A percentile compares a stretch with the other conserved stretches of the same genome.
Conservation (phyloP, 2,797 vertebrate genomes). For the Chlorospingus flavigularis region DNA sequence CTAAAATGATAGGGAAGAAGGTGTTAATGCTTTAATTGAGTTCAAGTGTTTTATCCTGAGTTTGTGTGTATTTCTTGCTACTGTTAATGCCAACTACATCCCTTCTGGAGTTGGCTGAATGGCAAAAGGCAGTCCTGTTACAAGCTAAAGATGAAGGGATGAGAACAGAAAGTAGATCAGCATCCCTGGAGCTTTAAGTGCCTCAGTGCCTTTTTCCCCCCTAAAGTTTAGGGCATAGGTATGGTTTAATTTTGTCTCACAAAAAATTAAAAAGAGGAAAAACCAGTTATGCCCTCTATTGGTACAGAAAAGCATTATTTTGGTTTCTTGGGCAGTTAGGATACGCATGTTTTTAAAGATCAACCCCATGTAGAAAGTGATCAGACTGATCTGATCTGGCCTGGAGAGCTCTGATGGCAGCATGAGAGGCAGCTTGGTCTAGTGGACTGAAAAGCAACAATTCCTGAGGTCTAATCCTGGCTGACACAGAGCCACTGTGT, state of each 20-base stretch:
- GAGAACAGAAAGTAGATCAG: background rate
- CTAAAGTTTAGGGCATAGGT: background rate
- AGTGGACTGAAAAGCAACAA: conserved; percentile 31
- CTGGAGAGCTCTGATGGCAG: background rate
- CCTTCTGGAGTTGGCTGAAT: background rate
- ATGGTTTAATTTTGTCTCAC: background rate
- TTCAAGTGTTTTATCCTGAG: background rate
- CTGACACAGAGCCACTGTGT: conserved; percentile 19
- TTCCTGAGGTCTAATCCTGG: conserved; percentile 56
- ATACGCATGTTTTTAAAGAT: background rate
- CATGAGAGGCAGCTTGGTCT: conserved; percentile 29
- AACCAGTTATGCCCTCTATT: background rate
- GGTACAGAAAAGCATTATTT: background rate
- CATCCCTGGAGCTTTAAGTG: background rate
- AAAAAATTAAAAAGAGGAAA: background rate
- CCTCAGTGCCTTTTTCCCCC: background rate
- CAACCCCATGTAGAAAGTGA: background rate
- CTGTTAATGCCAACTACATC: background rate
- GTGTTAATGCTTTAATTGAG: background rate
- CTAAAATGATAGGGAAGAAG: background rate
- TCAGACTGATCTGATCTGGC: conserved; percentile 24
- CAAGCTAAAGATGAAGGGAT: background rate
- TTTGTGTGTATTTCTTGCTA: background rate
- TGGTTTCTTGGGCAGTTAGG: background rate
- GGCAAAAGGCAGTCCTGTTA: background rate